Evolutionary conservation across 1,140 invertebrate species (phyloP).

Genomic region (Sinonovacula constricta): DNA sequence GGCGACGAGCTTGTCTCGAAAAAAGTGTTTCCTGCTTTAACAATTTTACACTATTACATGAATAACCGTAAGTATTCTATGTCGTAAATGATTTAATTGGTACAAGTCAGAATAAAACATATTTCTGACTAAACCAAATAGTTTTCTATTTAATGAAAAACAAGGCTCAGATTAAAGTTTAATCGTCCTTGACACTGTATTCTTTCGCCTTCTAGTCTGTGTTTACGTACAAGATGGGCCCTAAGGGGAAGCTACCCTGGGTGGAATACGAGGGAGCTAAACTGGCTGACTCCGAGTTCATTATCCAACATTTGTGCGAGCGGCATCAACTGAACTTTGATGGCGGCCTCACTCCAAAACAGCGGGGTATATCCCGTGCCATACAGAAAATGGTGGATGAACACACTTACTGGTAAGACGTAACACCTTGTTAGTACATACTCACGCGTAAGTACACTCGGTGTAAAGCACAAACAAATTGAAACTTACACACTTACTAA

Average conservation of each 20-base stretch:
- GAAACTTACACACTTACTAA: no score
- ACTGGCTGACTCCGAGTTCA: conserved; percentile 76
- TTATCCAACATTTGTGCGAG: conserved; percentile 73
- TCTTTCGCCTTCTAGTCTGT: conserved; percentile 17
- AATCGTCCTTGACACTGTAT: background rate
- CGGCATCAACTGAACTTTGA: conserved; percentile 66
- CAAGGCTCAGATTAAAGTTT: no score
- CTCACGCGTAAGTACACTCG: no score
- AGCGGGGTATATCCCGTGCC: conserved; percentile 60
- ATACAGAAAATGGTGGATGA: conserved; percentile 74
- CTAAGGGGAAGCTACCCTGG: conserved; percentile 71
- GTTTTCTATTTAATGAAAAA: no score
- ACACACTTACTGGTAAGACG: conserved; percentile 72
- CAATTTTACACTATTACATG: no score
- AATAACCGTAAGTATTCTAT: no score
- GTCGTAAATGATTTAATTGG: no score
- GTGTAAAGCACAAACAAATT: no score
- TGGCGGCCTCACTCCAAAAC: conserved; percentile 50
- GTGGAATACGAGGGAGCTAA: conserved; percentile 77
- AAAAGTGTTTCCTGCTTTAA: no score
- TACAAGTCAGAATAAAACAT: no score
- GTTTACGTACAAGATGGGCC: conserved; percentile 25
- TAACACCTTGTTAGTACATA: background rate
- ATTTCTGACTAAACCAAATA: no score
- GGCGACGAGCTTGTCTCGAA: no score